phyloP scores from a whole-genome alignment of 2,888 invertebrate genomes.

The Actias luna region DNA sequence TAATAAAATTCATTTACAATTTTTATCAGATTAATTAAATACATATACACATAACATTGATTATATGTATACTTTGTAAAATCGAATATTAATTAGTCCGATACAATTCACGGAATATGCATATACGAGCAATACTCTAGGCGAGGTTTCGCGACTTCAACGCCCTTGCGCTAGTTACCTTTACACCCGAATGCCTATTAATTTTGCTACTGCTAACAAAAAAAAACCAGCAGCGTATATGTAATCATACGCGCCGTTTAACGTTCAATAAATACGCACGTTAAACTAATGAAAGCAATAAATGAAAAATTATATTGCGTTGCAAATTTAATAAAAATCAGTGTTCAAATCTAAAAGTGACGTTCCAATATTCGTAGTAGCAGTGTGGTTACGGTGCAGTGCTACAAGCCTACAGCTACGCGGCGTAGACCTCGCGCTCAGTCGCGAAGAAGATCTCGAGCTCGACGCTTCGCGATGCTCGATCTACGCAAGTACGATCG shows the following conservation, averaged over 20 bases:
- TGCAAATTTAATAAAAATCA: not conserved
- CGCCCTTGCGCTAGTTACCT: no score
- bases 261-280: not conserved
- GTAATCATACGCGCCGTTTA: not conserved
- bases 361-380: not conserved
- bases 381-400: not conserved
- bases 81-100: no score
- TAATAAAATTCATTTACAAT: no score
- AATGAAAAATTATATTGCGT: not conserved
- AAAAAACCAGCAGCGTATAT: not conserved
- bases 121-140: no score
- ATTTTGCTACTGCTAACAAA: no score
- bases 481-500: slow-evolving; percentile 20
- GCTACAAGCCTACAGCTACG: slow-evolving; percentile 14
- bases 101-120: no score
- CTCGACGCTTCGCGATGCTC: slow-evolving; percentile 33
- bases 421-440: slow-evolving; percentile 9
- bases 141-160: no score
- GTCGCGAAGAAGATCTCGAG: slow-evolving; percentile 12
- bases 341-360: not conserved
- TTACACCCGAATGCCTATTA: no score
- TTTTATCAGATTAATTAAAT: no score
- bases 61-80: no score
- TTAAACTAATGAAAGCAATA: not conserved
- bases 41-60: no score